Conservation (phyloP, 2,888 invertebrate species). For the Melitaea athalia region DNA sequence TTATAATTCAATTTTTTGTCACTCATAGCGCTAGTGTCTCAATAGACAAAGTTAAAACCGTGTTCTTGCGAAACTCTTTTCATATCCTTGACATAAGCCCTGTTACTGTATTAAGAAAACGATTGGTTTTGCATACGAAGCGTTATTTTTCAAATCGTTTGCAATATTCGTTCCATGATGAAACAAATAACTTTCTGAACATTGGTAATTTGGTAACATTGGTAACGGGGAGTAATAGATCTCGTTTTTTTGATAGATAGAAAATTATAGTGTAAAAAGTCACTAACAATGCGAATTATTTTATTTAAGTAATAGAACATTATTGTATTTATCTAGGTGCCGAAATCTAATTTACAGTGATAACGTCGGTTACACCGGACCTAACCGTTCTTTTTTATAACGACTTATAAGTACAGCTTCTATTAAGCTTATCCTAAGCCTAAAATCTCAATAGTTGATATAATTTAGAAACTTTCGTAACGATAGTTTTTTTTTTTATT, state of each 20-base stretch:
- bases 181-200: no score
- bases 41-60: no score
- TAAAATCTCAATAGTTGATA: constrained; percentile 8
- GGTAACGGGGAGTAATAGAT: no score
- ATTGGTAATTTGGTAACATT: no score
- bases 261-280: not conserved
- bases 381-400: constrained; percentile 22
- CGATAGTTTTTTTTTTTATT: not conserved
- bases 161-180: no score
- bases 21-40: no score
- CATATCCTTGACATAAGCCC: not conserved
- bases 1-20: no score
- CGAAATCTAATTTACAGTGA: constrained; percentile 28
- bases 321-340: constrained; percentile 26
- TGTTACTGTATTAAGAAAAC: no score
- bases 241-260: not conserved
- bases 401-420: constrained; percentile 9
- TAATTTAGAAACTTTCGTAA: not conserved
- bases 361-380: constrained; percentile 29
- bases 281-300: constrained; percentile 2
- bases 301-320: not conserved
- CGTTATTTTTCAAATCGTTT: no score
- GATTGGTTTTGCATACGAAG: no score
- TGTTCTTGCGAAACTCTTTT: no score
- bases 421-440: constrained; percentile 8